These are phyloP conservation scores for Melieria picta DNA, from an alignment of 2,888 invertebrate genomes.

Conservation along the genomic window DNA sequence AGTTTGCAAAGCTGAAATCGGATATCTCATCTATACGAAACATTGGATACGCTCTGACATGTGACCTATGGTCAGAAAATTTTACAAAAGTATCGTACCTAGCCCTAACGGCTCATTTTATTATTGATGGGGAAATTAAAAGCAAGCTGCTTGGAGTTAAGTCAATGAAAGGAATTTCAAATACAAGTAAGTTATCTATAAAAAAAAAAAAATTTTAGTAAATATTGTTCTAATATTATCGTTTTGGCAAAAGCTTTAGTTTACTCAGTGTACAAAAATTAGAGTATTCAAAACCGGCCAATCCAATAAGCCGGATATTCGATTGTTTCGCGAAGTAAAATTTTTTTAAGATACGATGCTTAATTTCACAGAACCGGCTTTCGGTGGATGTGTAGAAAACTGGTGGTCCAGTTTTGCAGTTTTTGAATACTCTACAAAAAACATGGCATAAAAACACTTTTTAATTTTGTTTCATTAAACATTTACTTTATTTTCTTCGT, in stretches of 20 bases:
- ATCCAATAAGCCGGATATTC: too few relatives aligned
- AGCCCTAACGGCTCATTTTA: constrained; percentile 32
- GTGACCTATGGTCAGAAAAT: constrained; percentile 36
- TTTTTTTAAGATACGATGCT: too few relatives aligned
- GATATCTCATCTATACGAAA: constrained; percentile 28
- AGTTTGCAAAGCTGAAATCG: constrained; percentile 27
- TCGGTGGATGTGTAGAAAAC: too few relatives aligned
- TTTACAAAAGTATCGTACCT: constrained; percentile 31
- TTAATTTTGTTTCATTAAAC: constrained; percentile 7
- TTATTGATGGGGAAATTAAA: constrained; percentile 28
- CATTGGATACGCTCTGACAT: constrained; percentile 31
- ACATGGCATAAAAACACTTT: not conserved
- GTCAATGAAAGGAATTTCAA: constrained; percentile 31
- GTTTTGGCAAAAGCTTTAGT: too few relatives aligned
- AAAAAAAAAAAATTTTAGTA: too few relatives aligned
- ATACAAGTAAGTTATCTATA: constrained; percentile 22
- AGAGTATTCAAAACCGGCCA: too few relatives aligned
- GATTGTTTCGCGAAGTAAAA: too few relatives aligned
- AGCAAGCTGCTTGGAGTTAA: constrained; percentile 30
- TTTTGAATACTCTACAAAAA: too few relatives aligned
- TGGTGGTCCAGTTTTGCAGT: too few relatives aligned
- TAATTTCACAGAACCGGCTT: too few relatives aligned
- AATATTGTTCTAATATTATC: too few relatives aligned
- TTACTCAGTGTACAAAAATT: too few relatives aligned
- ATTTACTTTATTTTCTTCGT: constrained; percentile 7